phyloP scores from a whole-genome alignment of 2,113 vertebrate genomes.

The Hyperoodon ampullatus region DNA sequence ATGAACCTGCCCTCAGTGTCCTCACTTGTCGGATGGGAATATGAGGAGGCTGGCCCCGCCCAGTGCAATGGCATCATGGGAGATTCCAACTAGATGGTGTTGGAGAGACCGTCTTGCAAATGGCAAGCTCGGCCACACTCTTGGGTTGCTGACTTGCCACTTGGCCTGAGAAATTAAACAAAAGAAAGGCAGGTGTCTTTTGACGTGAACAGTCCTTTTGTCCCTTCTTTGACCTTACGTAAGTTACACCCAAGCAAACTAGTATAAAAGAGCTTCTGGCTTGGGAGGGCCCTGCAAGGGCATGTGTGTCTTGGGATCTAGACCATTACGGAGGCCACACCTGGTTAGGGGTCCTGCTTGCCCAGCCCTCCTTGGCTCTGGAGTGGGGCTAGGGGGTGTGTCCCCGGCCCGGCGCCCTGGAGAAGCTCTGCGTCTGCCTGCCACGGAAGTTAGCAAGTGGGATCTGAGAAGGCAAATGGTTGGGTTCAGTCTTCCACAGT shows the following conservation, averaged over 20 bases:
- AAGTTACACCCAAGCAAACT: not conserved
- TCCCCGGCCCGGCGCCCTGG: not conserved
- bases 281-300: not conserved
- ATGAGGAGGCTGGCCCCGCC: not conserved
- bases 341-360: not conserved
- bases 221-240: not conserved
- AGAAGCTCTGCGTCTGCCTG: not conserved
- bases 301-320: not conserved
- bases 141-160: not conserved
- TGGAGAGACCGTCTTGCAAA: not conserved
- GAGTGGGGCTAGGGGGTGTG: not conserved
- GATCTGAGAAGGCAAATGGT: not conserved
- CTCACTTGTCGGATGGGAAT: not conserved
- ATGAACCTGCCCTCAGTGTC: not conserved
- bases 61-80: not conserved
- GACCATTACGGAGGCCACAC: not conserved
- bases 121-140: not conserved
- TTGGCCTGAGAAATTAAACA: not conserved
- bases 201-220: not conserved
- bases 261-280: not conserved
- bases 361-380: not conserved
- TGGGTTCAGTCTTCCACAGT: not conserved
- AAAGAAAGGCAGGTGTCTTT: constrained; percentile 5
- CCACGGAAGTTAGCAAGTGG: not conserved
- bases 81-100: not conserved